Evolutionary conservation across 2,113 vertebrate species (phyloP).

Genomic region (Oreochromis niloticus): DNA sequence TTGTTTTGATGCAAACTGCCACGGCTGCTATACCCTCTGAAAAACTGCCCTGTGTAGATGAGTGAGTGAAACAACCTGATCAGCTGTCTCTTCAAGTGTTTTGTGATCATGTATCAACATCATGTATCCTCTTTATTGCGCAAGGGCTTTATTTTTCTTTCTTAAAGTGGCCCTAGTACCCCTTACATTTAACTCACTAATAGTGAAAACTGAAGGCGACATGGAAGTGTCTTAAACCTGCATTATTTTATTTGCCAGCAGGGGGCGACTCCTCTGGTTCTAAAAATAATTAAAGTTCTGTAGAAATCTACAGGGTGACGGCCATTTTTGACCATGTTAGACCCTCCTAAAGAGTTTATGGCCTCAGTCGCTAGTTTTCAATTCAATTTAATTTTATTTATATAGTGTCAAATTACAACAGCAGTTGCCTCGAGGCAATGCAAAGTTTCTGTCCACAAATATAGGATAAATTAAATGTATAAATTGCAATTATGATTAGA

Average conservation of each 20-base stretch:
- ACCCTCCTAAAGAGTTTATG: not conserved
- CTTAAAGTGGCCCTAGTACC: not conserved
- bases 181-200: not conserved
- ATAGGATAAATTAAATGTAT: not conserved
- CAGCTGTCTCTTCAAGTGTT: not conserved
- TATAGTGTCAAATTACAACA: not conserved
- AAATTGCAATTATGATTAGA: not conserved
- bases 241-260: not conserved
- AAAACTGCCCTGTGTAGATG: not conserved
- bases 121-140: not conserved
- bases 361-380: not conserved
- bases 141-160: not conserved
- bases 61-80: not conserved
- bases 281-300: not conserved
- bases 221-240: not conserved
- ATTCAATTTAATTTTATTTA: rapidly evolving
- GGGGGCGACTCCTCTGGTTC: not conserved
- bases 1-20: not conserved
- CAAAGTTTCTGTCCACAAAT: not conserved
- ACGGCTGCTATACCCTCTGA: not conserved
- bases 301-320: rapidly evolving
- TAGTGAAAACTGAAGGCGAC: not conserved
- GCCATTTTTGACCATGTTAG: not conserved
- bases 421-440: not conserved
- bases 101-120: not conserved